Evolutionary conservation across 2,888 invertebrate genomes (phyloP).

Genomic region (Cryptocephalus moraei): DNA sequence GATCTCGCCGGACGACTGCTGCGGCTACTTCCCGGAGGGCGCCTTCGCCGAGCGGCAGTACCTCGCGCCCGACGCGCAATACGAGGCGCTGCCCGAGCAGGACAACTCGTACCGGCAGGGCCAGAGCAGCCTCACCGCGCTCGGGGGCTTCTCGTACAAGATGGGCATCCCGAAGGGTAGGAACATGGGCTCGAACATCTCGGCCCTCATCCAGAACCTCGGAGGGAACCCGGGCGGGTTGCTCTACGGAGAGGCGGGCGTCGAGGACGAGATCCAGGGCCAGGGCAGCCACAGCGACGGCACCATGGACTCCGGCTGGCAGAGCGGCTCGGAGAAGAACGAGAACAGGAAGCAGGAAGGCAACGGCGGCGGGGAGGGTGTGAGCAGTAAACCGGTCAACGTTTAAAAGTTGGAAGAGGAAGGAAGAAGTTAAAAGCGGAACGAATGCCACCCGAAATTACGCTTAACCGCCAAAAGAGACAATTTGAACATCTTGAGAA

Average conservation of each 20-base stretch:
- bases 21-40: constrained; percentile 30
- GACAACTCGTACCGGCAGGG: constrained; percentile 24
- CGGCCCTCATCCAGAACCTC: constrained; percentile 40
- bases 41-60: constrained; percentile 18
- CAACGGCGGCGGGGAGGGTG: no score
- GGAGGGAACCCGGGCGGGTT: constrained; percentile 37
- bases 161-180: constrained; percentile 31
- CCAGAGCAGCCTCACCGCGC: constrained; percentile 34
- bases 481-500: no score
- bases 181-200: constrained; percentile 39
- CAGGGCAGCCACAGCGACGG: constrained; percentile 37
- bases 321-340: constrained; percentile 54
- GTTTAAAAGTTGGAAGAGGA: no score
- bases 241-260: constrained; percentile 35
- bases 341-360: constrained; percentile 28
- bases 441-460: no score
- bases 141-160: constrained; percentile 35
- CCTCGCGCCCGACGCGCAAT: constrained; percentile 52
- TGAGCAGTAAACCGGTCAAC: no score
- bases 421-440: no score
- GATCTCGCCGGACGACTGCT: constrained; percentile 32
- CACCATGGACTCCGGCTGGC: constrained; percentile 61
- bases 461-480: no score
- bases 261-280: constrained; percentile 32
- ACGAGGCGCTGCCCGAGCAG: constrained; percentile 45